Conservation (phyloP, 2,113 vertebrate species). For the Otolemur garnettii region DNA sequence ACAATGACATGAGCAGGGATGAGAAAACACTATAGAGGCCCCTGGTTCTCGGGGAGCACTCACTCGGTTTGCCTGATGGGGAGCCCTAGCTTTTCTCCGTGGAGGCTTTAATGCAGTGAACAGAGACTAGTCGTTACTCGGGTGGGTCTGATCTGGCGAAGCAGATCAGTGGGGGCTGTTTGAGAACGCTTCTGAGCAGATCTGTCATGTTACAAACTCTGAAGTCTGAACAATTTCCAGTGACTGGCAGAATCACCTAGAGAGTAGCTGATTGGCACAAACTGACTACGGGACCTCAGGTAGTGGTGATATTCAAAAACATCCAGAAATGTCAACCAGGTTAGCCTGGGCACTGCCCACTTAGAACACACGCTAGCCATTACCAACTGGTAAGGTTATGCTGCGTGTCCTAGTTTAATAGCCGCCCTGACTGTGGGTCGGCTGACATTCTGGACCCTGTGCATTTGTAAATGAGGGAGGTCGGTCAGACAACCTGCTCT, state of each 20-base stretch:
- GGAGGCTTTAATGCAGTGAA: not conserved
- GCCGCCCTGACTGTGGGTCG: not conserved
- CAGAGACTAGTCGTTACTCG: not conserved
- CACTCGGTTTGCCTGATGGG: not conserved
- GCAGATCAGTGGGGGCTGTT: not conserved
- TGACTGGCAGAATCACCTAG: not conserved
- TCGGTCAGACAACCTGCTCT: constrained; percentile 2
- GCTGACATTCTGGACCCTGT: not conserved
- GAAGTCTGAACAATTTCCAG: not conserved
- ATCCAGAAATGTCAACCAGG: not conserved
- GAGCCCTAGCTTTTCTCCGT: not conserved
- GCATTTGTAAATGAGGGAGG: constrained; percentile 22
- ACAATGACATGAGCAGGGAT: not conserved
- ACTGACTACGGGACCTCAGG: not conserved
- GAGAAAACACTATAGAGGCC: not conserved
- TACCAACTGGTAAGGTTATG: not conserved
- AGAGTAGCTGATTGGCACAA: not conserved
- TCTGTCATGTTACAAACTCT: not conserved
- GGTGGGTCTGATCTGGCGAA: not conserved
- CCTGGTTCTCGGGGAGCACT: not conserved
- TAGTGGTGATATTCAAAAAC: not conserved
- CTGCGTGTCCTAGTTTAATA: not conserved
- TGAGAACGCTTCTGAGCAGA: not conserved
- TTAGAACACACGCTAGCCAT: not conserved
- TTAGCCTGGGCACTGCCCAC: not conserved